Evolutionary conservation across 2,113 vertebrate species (phyloP), one percentile per base, ranked within the genome.

Genomic region (Indicator maculatus): DNA sequence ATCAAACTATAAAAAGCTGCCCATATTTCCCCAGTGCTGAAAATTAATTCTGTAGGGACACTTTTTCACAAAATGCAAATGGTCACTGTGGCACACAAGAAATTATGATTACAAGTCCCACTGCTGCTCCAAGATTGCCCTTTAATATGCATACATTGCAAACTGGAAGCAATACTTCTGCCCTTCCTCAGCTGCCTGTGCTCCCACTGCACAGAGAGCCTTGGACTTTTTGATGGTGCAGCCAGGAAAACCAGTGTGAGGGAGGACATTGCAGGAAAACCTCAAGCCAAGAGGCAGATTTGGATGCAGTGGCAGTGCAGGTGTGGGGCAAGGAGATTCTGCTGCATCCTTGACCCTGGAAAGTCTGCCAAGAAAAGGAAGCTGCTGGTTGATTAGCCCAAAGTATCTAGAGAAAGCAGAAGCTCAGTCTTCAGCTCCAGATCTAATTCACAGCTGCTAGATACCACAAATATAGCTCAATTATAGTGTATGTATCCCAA

Each of bases 1-100:
- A 96, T 92, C 87, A 81, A 94, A 67, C 93, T 81, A 83, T 95
- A 96, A 97, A 97, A 97, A 96, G 73, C 81, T 86, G 65, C 65
- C 75, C 77, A 66, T 94, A 97, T 93, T 96, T 95, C 82, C 47
- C 61, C 75, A 81, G 70, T 12, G 86, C 93, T 88, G 80, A 75
- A 88, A 96, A 97, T 93, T 87, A 96, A 96, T 96, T 97, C 94
- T 79, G 44, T 60, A 77, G 71, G 87, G 86, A 77, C 16, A 74
- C 20, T 81, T 95, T 96, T 94, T 89, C 82, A 69, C 45, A 94
- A 93, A 96, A 97, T 83, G 72, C 89, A 97, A 95, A 81, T 82
- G 76, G 92, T 87, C 80, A 70, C 61, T 7, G 8, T 79, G 85
- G 90, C 89, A 90, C 44, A 41, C 73, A 93, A 93, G 91, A 94